Percentiles rank a stretch among this genome's conserved stretches.
Evolutionary conservation across 2,888 invertebrate genomes (phyloP).

Genomic region (Bombyx huttoni): DNA sequence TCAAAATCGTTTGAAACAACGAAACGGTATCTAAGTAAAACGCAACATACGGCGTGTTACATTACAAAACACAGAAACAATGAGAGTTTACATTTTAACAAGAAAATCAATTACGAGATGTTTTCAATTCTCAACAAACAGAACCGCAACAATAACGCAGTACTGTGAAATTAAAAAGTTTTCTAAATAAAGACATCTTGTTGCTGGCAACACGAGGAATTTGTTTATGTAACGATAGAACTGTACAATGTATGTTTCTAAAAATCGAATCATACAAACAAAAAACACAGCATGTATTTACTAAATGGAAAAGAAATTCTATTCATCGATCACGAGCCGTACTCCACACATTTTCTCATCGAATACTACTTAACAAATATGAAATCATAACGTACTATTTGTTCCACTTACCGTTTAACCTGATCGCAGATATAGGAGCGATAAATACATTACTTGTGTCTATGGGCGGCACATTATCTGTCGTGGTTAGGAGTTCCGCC

Average conservation of each 20-base stretch:
- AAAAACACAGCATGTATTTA: no score
- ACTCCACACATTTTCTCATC: no score
- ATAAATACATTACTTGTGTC: neutral
- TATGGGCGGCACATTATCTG: neutral
- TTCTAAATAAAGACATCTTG: slow-evolving; percentile 41
- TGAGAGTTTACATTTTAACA: slow-evolving; percentile 60
- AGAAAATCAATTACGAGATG: slow-evolving; percentile 45
- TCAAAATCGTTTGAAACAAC: neutral
- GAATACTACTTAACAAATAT: no score
- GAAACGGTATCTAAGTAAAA: slow-evolving; percentile 6
- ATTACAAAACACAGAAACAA: slow-evolving; percentile 46
- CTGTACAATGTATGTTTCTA: neutral
- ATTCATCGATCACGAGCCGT: no score
- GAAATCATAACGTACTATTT: no score
- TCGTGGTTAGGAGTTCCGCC: neutral
- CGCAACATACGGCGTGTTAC: neutral
- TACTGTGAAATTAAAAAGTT: slow-evolving; percentile 34
- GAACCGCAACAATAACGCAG: slow-evolving; percentile 30
- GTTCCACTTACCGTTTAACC: neutral
- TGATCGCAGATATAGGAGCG: neutral
- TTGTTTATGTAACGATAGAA: slow-evolving; percentile 3
- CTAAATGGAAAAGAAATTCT: no score
- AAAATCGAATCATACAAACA: neutral
- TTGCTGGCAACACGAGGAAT: slow-evolving; percentile 6
- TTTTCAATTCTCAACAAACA: slow-evolving; percentile 50